A percentile compares a stretch with the other conserved stretches of the same genome.
Evolutionary conservation across 2,113 vertebrate species (phyloP).

Genomic region (Procapra przewalskii): DNA sequence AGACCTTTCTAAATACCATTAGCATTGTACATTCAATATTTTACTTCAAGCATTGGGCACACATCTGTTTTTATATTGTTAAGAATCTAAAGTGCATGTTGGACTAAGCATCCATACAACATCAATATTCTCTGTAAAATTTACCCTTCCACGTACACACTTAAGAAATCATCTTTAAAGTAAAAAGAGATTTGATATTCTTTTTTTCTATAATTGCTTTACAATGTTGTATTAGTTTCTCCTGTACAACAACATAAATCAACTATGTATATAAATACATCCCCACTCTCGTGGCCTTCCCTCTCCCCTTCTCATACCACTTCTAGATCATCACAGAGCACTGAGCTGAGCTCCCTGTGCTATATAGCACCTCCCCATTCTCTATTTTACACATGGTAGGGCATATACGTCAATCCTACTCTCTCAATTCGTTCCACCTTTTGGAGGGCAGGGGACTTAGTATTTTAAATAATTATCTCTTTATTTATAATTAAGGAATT

Average conservation of each 20-base stretch:
- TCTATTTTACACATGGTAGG: neutral
- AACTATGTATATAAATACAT: neutral
- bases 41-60: neutral
- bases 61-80: neutral
- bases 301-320: neutral
- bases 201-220: neutral
- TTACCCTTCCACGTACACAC: neutral
- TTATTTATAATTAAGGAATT: neutral
- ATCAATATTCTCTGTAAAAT: neutral
- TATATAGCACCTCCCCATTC: neutral
- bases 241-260: neutral
- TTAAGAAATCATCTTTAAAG: neutral
- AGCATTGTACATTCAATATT: neutral
- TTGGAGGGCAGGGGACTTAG: neutral
- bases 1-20: neutral
- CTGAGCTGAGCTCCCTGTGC: neutral
- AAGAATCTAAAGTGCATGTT: neutral
- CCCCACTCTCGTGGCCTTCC: neutral
- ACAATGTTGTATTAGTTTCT: neutral
- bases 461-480: neutral
- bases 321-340: neutral
- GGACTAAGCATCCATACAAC: neutral
- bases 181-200: neutral
- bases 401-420: neutral
- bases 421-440: neutral